Conservation (phyloP, 2,113 vertebrate genomes). For the Todiramphus chloris region DNA sequence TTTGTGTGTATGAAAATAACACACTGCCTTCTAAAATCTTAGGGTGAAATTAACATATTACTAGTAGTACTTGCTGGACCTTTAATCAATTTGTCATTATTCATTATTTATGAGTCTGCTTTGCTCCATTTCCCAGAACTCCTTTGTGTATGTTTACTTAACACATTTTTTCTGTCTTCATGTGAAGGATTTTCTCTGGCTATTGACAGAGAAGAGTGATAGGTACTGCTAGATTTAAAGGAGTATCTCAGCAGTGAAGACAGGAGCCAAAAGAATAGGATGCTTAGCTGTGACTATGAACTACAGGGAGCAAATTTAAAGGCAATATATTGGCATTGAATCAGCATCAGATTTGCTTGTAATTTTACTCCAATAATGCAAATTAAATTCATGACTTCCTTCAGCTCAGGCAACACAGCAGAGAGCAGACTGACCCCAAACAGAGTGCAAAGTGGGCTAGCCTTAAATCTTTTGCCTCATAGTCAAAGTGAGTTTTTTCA, state of each 20-base stretch:
- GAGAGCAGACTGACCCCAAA: background rate
- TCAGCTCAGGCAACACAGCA: background rate
- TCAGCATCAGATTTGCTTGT: background rate
- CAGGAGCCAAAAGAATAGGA: background rate
- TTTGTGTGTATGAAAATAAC: background rate
- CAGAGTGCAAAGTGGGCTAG: background rate
- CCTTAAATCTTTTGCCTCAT: background rate
- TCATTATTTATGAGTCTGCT: background rate
- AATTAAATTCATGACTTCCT: background rate
- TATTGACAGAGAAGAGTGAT: background rate
- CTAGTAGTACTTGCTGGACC: background rate
- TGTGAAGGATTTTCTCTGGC: background rate
- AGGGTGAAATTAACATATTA: background rate
- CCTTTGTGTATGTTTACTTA: background rate
- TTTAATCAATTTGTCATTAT: background rate
- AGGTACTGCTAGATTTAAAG: background rate
- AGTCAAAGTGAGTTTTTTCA: background rate
- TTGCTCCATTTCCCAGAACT: background rate
- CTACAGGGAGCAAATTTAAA: background rate
- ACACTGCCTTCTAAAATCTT: background rate
- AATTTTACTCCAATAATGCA: background rate
- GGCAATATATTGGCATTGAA: background rate
- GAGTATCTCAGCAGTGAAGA: background rate
- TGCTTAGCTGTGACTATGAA: background rate
- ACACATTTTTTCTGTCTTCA: background rate